Evolutionary conservation across 2,888 invertebrate species (phyloP).

Genomic region (Chrysomela aeneicollis): DNA sequence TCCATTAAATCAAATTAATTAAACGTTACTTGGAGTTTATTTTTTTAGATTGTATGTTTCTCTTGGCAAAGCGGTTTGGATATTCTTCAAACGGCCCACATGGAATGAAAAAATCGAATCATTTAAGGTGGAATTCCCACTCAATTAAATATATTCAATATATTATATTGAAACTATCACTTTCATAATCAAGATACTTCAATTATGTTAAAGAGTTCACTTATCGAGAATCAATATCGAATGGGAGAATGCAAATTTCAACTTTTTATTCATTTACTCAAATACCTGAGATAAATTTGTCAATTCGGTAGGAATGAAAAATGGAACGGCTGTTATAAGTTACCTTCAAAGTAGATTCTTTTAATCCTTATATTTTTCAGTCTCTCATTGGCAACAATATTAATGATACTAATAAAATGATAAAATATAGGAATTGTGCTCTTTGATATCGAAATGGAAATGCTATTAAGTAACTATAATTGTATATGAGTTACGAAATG

Average conservation of each 20-base stretch:
- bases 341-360: background rate
- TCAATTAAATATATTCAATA: too few species aligned
- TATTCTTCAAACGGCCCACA: too few species aligned
- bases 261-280: slow-evolving; percentile 10
- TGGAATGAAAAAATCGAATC: too few species aligned
- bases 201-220: too few species aligned
- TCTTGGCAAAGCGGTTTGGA: too few species aligned
- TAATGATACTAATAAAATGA: background rate
- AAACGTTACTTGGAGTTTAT: too few species aligned
- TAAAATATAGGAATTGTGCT: background rate
- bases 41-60: too few species aligned
- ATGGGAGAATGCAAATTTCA: background rate
- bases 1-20: too few species aligned
- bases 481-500: background rate
- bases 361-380: background rate
- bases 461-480: background rate
- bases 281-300: background rate
- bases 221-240: too few species aligned
- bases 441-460: background rate
- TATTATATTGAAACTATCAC: too few species aligned
- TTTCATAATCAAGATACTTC: too few species aligned
- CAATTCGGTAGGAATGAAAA: background rate
- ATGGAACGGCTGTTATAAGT: background rate
- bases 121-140: too few species aligned
- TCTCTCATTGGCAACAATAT: background rate